Percentiles rank a stretch among this genome's conserved stretches.
phyloP scores from a whole-genome alignment of 2,113 vertebrate genomes.

The Petroica traversi region DNA sequence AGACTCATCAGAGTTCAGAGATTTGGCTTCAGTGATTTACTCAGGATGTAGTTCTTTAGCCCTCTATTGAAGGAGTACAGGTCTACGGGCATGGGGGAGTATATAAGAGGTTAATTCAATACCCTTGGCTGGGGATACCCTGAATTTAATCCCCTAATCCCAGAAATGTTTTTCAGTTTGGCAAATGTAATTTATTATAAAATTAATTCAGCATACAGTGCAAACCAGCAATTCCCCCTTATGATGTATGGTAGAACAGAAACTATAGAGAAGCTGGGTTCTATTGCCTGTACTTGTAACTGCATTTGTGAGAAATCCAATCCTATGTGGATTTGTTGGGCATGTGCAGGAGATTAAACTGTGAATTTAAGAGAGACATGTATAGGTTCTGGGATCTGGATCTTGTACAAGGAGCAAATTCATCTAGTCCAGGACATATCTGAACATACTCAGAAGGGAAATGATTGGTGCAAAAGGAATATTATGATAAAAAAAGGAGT shows the following conservation, averaged over 20 bases:
- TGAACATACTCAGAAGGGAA: neutral
- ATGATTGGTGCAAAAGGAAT: neutral
- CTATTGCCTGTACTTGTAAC: fast-evolving
- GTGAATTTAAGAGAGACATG: neutral
- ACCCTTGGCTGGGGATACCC: neutral
- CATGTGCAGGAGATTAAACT: neutral
- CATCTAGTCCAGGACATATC: no score
- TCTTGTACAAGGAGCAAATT: neutral
- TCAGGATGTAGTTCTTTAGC: neutral
- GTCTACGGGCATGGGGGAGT: neutral
- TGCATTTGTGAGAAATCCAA: neutral
- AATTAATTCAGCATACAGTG: neutral
- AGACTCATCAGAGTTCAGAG: neutral
- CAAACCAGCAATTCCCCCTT: neutral
- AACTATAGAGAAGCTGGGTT: neutral
- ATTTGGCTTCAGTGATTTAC: neutral
- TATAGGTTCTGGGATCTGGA: neutral
- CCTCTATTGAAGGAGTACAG: neutral
- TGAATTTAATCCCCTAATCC: neutral
- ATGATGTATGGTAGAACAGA: neutral
- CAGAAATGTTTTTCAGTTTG: neutral
- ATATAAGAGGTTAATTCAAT: neutral
- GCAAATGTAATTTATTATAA: neutral
- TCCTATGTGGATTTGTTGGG: neutral
- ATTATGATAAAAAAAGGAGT: neutral